A percentile compares a stretch with the other conserved stretches of the same genome.
Evolutionary conservation across 2,113 vertebrate species (phyloP).

Genomic region (Mesoclemmys tuberculata): DNA sequence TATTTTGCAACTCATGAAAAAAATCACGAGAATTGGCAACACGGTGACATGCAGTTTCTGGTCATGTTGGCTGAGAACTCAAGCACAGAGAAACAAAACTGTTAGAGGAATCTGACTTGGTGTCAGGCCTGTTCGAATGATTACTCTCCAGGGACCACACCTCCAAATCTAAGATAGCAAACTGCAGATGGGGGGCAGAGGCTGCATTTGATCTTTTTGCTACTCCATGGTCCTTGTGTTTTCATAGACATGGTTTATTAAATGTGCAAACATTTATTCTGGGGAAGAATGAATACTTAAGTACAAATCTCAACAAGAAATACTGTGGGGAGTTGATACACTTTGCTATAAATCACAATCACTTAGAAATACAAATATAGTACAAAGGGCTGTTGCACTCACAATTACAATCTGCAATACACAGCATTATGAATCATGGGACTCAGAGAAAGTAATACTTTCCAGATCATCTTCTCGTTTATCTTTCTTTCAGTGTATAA

Average conservation of each 20-base stretch:
- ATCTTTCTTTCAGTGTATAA: not conserved
- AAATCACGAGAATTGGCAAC: not conserved
- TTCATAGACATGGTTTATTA: constrained; percentile 9
- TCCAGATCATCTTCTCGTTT: constrained; percentile 41
- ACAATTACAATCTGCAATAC: constrained; percentile 23
- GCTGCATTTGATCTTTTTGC: not conserved
- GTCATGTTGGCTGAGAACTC: not conserved
- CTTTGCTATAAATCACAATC: constrained; percentile 2
- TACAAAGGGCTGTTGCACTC: not conserved
- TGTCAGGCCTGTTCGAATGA: not conserved
- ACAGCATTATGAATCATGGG: constrained; percentile 37
- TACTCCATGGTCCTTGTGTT: not conserved
- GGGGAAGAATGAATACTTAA: not conserved
- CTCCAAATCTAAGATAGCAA: not conserved
- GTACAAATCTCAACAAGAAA: constrained; percentile 8
- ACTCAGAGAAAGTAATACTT: constrained; percentile 12
- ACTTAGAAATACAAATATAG: constrained; percentile 4
- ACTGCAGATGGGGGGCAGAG: not conserved
- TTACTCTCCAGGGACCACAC: not conserved
- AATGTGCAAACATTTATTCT: not conserved
- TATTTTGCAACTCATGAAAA: not conserved
- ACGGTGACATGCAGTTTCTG: not conserved
- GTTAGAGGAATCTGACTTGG: not conserved
- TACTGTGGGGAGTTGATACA: not conserved
- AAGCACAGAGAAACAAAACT: not conserved